Evolutionary conservation across 2,888 invertebrate species (phyloP), one percentile per base, ranked within the genome.

Genomic region (Willowsia nigromaculata): DNA sequence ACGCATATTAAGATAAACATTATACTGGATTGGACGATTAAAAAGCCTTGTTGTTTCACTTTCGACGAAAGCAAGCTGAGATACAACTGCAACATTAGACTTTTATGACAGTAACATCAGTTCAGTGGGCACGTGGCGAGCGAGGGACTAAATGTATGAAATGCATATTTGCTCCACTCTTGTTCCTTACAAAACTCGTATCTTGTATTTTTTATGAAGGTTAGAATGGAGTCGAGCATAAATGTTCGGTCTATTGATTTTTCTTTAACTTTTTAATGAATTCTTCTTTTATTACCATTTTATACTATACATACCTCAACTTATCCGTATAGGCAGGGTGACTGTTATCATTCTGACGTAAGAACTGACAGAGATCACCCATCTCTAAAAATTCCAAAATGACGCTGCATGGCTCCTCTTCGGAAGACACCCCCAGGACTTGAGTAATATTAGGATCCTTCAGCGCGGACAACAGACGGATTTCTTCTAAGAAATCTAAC

Each of bases 331-430:
- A 92, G 56, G 86, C 90, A 2, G 92, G 91, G 33, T 92, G 90
- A 33, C 91, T 91, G 15, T 94, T 93, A 53, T 94, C 93, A 91
- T 94, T 94, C 74, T 94, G 93, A 59, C 94, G 93, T 74, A 95
- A 94, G 94, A 96, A 97, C 94, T 95, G 96, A 92, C 97, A 96
- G 90, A 98, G 95, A 93, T 98, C 97, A 30, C 97, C 97, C 91
- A 96, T 96, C 93, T 97, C 97, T 93, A 97, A 97, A 94, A 97
- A 97, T 94, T 98, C 98, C 93, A 97, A 96, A 22, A 98, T 96
- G 93, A 97, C 97, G 94, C 97, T 97, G 93, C 97, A 96, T 6
- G 98, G 97, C 93, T 97, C 97, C 92, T 97, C 96, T 91, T 95
- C 94, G 71, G 96, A 96, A 93, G 97, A 97, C 92, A 97, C 95